Conservation (phyloP, 1,140 invertebrate species). For the Oryctes rhinoceros region DNA sequence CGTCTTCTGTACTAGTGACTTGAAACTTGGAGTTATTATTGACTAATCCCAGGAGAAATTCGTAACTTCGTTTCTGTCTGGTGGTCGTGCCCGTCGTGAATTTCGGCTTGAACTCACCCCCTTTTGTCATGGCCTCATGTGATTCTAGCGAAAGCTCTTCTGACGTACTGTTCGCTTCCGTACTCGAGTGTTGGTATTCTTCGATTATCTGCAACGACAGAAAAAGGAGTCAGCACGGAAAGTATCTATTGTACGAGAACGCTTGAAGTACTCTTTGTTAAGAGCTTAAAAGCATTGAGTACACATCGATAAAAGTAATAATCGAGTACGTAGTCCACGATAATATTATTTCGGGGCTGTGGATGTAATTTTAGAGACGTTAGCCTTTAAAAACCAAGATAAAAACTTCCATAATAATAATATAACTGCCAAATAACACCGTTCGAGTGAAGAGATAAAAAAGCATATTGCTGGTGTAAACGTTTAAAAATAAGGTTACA, state of each 20-base stretch:
- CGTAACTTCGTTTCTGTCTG: conserved; percentile 57
- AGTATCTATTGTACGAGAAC: neutral
- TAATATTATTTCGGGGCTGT: too few species aligned
- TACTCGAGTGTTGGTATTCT: neutral
- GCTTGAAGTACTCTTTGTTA: neutral
- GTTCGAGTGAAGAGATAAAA: too few species aligned
- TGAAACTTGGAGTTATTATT: conserved; percentile 58
- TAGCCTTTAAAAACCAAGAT: too few species aligned
- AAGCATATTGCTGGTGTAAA: too few species aligned
- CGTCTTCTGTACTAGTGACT: conserved; percentile 49
- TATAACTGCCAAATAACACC: too few species aligned
- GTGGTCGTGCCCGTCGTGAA: conserved; percentile 44
- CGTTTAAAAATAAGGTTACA: too few species aligned
- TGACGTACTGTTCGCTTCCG: conserved; percentile 27
- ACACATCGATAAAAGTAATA: too few species aligned
- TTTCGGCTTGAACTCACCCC: conserved; percentile 50
- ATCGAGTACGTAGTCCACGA: too few species aligned
- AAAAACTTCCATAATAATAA: too few species aligned
- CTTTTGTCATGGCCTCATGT: conserved; percentile 60
- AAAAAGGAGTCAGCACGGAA: neutral
- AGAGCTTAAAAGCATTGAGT: neutral
- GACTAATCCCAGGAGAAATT: conserved; percentile 58
- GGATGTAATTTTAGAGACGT: too few species aligned
- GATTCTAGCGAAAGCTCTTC: conserved; percentile 55
- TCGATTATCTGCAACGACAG: conserved; percentile 35